phyloP scores from a whole-genome alignment of 2,797 vertebrate genomes.

The Eutrigla gurnardus region DNA sequence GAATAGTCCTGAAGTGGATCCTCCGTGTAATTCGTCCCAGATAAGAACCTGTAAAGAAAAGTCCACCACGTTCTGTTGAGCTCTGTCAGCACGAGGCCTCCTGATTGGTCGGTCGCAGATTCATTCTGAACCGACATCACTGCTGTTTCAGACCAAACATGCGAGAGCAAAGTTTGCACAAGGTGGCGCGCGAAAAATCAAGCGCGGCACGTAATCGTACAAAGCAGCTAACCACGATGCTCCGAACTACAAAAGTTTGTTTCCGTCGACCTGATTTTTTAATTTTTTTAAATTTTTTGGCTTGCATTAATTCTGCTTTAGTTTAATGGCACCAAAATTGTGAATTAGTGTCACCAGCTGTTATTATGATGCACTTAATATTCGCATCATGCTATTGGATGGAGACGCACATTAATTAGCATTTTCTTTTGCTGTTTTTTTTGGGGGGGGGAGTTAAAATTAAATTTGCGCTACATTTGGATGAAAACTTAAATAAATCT shows the following conservation, averaged over 20 bases:
- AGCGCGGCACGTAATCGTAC: slow-evolving; percentile 11
- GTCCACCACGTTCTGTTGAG: not conserved
- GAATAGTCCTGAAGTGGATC: not conserved
- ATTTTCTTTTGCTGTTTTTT: not conserved
- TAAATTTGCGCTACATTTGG: not conserved
- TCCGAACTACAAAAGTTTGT: not conserved
- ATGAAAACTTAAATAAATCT: not conserved
- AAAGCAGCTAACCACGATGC: slow-evolving; percentile 20
- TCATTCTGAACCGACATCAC: not conserved
- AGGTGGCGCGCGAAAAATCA: not conserved
- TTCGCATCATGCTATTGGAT: not conserved
- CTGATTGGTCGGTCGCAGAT: not conserved
- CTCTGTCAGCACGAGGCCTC: not conserved
- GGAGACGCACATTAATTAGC: not conserved
- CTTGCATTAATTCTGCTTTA: not conserved
- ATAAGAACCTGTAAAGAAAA: not conserved
- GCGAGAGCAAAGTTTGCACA: not conserved
- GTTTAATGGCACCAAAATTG: not conserved
- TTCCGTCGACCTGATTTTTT: not conserved
- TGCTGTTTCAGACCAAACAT: slow-evolving; percentile 1
- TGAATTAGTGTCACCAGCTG: not conserved
- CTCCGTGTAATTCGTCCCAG: not conserved
- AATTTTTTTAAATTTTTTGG: not conserved
- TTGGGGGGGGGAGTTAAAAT: not conserved
- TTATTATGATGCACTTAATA: not conserved